phyloP scores from a whole-genome alignment of 2,113 vertebrate species.

The human (Homo sapiens) region DNA sequence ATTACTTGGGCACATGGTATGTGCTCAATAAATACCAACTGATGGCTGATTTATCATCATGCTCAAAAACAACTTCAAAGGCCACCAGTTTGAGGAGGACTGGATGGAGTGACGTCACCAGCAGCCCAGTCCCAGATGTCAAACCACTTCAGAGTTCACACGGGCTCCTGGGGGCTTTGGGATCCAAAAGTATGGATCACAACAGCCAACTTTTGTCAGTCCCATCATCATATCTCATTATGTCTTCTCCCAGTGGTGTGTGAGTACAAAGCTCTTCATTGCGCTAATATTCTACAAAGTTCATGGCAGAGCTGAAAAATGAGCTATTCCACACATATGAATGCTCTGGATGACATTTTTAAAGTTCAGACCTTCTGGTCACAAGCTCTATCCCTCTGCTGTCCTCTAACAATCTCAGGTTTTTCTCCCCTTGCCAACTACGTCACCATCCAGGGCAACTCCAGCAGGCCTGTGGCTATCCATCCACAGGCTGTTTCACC shows the following conservation, averaged over 20 bases:
- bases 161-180: background rate
- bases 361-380: background rate
- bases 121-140: background rate
- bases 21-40: background rate
- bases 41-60: fast-evolving
- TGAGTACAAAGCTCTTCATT: background rate
- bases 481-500: too few relatives aligned
- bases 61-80: background rate
- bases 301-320: too few relatives aligned
- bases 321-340: background rate
- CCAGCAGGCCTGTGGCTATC: too few relatives aligned
- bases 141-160: background rate
- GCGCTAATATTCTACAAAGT: too few relatives aligned
- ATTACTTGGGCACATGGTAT: background rate
- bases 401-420: background rate
- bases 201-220: background rate
- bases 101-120: background rate
- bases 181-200: background rate
- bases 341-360: background rate
- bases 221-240: too few relatives aligned
- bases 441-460: background rate
- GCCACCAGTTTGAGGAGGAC: background rate
- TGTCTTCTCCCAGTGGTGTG: background rate
- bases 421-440: background rate
- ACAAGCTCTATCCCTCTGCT: background rate